A percentile compares a stretch with the other conserved stretches of the same genome.
These are phyloP conservation scores for Simalia tracyae DNA, from an alignment of 2,797 vertebrate genomes.

Conservation along the genomic window DNA sequence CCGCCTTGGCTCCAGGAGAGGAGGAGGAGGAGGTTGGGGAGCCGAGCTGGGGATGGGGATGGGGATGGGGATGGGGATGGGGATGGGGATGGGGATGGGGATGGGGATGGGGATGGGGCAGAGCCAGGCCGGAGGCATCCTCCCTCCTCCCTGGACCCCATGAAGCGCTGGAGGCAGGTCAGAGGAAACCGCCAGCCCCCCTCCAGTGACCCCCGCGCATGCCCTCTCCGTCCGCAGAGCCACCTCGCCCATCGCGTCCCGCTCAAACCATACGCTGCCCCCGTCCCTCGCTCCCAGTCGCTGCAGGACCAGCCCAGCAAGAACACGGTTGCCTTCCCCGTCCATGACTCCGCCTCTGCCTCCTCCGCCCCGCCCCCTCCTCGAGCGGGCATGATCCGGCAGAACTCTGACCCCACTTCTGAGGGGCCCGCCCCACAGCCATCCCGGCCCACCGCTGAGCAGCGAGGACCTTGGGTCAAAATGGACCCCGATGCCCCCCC, in stretches of 20 bases:
- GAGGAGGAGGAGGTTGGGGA: not conserved
- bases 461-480: slow-evolving; percentile 86
- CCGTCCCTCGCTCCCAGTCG: slow-evolving; percentile 92
- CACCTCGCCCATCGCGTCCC: slow-evolving; percentile 92
- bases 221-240: slow-evolving; percentile 76
- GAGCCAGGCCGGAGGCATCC: too few species aligned
- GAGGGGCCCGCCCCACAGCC: slow-evolving; percentile 81
- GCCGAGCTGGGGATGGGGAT: not conserved
- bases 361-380: slow-evolving; percentile 73
- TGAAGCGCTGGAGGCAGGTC: not conserved
- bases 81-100: not conserved
- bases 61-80: not conserved
- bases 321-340: slow-evolving; percentile 91
- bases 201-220: not conserved
- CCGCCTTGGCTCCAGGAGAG: not conserved
- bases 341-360: slow-evolving; percentile 85
- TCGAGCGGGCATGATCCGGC: slow-evolving; percentile 85
- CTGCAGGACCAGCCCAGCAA: slow-evolving; percentile 92
- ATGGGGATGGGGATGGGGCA: not conserved
- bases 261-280: slow-evolving; percentile 89
- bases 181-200: not conserved
- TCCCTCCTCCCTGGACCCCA: not conserved
- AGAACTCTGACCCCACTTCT: slow-evolving; percentile 93
- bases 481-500: slow-evolving; percentile 86
- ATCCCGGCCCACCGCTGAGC: slow-evolving; percentile 72